Evolutionary conservation across 2,888 invertebrate genomes (phyloP), one percentile per base, ranked within the genome.

Genomic region (Rhopalosiphum nymphaeae): DNA sequence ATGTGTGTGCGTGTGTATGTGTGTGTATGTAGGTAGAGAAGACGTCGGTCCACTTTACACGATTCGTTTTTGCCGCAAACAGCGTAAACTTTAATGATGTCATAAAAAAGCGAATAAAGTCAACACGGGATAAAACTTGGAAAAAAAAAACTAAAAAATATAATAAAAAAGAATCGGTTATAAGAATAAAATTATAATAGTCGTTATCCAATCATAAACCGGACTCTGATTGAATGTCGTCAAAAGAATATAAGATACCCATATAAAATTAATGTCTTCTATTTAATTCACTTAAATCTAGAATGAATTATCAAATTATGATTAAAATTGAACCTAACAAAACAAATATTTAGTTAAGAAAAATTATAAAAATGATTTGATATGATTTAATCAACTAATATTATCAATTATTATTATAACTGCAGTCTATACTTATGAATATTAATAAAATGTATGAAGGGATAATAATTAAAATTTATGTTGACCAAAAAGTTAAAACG

Each of bases 41-140:
- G 84, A 92, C 61, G 86, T 87, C 87, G 16, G 36, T 89, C 89
- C 89, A 93, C 93, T 93, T 89, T 93, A 89, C 57, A 89, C 89
- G 89, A 89, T 89, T 93, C 89, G 46, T 90, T 93, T 93, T 93
- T 57, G 57, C 89, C 93, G 29, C 89, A 93, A 93, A 93, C 56
- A 36, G 85, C 93, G 93, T 89, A 93, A 93, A 93, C 89, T 93
- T 93, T 93, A 93, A 93, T 93, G 89, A 93, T 89, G 89, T 93
- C 89, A 89, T 93, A 93, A 93, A 93, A 89, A 92, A 87, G 26
- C 36, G 5, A 93, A 89, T 93, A 89, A 84, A 89, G 89, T 90
- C 93, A 90, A 85, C 93, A 89, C 56, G 46, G 26, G 16, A 57
- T 89, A 90, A 56, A 78, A 53, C 21, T 56, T 56, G 57, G 46